phyloP scores from a whole-genome alignment of 2,113 vertebrate genomes.

The Ondatra zibethicus region DNA sequence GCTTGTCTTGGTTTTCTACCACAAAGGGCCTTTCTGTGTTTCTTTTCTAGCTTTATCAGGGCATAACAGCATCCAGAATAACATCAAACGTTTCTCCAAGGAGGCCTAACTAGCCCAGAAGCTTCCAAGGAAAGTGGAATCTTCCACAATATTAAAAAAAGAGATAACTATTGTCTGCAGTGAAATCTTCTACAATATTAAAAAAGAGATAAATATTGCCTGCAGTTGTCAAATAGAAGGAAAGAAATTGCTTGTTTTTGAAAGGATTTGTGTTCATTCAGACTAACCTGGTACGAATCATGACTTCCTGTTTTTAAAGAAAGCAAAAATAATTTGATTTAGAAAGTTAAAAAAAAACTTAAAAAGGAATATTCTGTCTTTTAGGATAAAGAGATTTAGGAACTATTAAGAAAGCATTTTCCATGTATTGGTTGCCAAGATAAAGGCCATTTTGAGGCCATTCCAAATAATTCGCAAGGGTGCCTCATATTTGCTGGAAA shows the following conservation, averaged over 20 bases:
- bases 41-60: constrained; percentile 30
- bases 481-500: constrained; percentile 23
- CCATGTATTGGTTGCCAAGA: constrained; percentile 26
- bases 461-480: constrained; percentile 2
- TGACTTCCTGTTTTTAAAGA: constrained; percentile 57
- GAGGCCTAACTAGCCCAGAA: constrained; percentile 43
- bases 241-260: neutral
- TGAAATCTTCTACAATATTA: constrained; percentile 3
- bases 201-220: constrained; percentile 4
- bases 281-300: neutral
- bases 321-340: constrained; percentile 50
- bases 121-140: constrained; percentile 36
- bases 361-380: neutral
- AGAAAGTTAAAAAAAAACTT: neutral
- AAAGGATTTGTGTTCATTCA: constrained; percentile 11
- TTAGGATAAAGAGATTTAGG: constrained; percentile 13
- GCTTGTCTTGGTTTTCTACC: neutral
- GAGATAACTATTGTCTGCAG: neutral
- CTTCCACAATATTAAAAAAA: constrained; percentile 12
- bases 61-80: constrained; percentile 52
- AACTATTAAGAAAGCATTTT: constrained; percentile 42
- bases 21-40: constrained; percentile 57
- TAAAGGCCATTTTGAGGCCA: constrained; percentile 7
- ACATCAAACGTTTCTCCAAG: constrained; percentile 62
- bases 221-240: neutral